These are phyloP conservation scores for Syrmaticus mikado DNA, from an alignment of 2,113 vertebrate species.

Conservation along the genomic window DNA sequence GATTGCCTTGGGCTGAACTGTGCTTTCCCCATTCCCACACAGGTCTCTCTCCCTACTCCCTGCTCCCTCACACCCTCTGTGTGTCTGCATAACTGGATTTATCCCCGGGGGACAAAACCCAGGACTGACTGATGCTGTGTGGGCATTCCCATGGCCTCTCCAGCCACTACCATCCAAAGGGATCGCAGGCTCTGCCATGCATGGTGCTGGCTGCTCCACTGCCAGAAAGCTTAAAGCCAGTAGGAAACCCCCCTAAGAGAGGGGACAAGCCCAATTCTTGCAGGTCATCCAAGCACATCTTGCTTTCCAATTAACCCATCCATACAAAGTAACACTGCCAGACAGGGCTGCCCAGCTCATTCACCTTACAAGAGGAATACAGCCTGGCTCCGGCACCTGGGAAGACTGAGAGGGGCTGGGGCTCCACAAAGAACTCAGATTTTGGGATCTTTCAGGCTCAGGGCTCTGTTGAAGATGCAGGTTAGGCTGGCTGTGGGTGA, in stretches of 20 bases:
- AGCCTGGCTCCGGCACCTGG: not conserved
- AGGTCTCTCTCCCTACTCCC: not conserved
- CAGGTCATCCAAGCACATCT: not conserved
- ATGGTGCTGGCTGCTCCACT: not conserved
- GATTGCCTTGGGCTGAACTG: not conserved
- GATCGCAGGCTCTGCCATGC: not conserved
- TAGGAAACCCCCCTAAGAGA: not conserved
- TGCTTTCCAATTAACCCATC: not conserved
- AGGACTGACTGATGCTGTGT: not conserved
- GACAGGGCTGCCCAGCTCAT: not conserved
- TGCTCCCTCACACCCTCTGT: not conserved
- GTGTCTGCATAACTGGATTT: not conserved
- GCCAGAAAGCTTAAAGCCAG: not conserved
- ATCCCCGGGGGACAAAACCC: not conserved
- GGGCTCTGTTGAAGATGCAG: not conserved
- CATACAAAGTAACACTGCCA: not conserved
- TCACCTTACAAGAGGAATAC: accelerated
- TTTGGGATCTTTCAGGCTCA: not conserved
- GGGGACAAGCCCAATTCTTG: not conserved
- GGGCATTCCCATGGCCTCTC: not conserved
- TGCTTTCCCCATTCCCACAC: not conserved
- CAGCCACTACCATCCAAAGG: not conserved
- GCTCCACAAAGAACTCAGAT: not conserved
- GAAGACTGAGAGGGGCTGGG: not conserved
- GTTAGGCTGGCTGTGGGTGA: not conserved